Percentiles rank a stretch among this genome's conserved stretches.
These are phyloP conservation scores for Eospalax fontanierii DNA, from an alignment of 2,797 vertebrate genomes.

Conservation along the genomic window DNA sequence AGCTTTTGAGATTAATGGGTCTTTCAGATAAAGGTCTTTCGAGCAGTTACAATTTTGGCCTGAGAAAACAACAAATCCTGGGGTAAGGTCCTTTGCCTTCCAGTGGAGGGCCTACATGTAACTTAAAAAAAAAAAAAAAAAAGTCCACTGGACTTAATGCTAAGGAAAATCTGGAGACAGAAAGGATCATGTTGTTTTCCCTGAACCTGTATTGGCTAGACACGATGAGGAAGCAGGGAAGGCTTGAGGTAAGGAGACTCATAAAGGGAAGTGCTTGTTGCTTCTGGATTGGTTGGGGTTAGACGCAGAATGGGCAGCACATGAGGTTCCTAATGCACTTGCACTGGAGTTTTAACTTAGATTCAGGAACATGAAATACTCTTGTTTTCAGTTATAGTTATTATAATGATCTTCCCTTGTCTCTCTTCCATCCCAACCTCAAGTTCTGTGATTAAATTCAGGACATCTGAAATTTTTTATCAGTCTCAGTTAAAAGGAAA, in stretches of 20 bases:
- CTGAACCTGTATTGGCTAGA: background rate
- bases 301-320: background rate
- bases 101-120: background rate
- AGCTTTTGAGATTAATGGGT: background rate
- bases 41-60: background rate
- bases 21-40: background rate
- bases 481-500: conserved; percentile 53
- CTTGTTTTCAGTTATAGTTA: background rate
- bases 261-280: background rate
- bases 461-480: background rate
- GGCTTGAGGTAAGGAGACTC: no score
- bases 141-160: background rate
- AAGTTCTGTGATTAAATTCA: background rate
- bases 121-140: background rate
- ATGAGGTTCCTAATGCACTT: background rate
- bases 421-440: background rate
- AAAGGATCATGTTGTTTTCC: background rate
- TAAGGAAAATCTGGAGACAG: background rate
- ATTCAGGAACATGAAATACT: background rate
- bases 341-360: background rate
- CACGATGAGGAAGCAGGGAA: background rate
- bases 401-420: background rate
- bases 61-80: background rate
- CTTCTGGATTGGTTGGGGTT: background rate
- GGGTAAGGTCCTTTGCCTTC: background rate